Percentiles rank a stretch among this genome's conserved stretches.
These are phyloP conservation scores for Mus spretus DNA, from an alignment of 2,797 vertebrate species.

Conservation along the genomic window DNA sequence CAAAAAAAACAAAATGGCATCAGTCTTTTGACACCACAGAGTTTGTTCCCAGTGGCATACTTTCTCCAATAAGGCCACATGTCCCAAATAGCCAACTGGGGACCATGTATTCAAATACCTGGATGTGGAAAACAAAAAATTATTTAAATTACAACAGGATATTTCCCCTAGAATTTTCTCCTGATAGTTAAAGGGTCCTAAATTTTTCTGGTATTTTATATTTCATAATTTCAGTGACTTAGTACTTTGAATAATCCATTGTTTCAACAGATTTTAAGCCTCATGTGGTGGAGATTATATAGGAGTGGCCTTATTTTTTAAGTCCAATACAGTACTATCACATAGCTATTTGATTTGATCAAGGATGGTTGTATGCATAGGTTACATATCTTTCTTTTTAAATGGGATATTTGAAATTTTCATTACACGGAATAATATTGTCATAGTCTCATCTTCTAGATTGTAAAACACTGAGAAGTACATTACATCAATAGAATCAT, in stretches of 20 bases:
- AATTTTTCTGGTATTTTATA: neutral
- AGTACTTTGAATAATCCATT: neutral
- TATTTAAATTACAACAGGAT: neutral
- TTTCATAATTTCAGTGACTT: neutral
- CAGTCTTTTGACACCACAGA: neutral
- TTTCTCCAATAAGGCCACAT: neutral
- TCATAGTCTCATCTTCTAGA: slow-evolving; percentile 19
- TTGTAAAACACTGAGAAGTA: slow-evolving; percentile 28
- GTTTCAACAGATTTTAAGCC: neutral
- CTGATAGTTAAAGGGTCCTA: neutral
- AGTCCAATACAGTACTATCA: neutral
- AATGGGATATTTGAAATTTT: slow-evolving; percentile 23
- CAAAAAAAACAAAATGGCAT: neutral
- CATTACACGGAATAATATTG: slow-evolving; percentile 40
- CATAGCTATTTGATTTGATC: neutral
- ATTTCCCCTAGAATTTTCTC: neutral
- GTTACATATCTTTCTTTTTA: slow-evolving; percentile 21
- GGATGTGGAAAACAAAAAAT: neutral
- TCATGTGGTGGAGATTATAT: neutral
- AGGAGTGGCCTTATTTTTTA: neutral
- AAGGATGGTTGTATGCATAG: neutral
- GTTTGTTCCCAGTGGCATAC: neutral
- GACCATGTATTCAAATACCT: neutral
- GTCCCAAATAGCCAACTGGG: neutral
- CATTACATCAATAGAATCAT: slow-evolving; percentile 28